Conservation (phyloP, 2,797 vertebrate genomes). For the Onychomys arenicola region DNA sequence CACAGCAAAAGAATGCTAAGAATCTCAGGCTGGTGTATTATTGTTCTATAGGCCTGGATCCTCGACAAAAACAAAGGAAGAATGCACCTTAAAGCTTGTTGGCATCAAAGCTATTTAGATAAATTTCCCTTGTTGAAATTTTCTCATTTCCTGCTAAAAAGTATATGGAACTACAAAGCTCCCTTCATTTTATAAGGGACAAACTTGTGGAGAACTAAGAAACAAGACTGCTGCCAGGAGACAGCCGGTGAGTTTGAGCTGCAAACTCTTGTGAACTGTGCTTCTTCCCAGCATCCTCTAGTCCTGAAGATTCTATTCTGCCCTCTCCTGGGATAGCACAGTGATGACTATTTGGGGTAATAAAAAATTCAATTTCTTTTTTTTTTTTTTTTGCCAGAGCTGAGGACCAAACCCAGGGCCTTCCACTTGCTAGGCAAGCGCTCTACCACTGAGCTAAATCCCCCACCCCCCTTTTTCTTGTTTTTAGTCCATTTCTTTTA, state of each 20-base stretch:
- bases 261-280: too few relatives aligned
- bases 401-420: too few relatives aligned
- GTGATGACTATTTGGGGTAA: fast-evolving
- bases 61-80: neutral
- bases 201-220: neutral
- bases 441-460: too few relatives aligned
- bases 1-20: neutral
- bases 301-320: fast-evolving
- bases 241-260: neutral
- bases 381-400: too few relatives aligned
- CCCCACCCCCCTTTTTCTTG: neutral
- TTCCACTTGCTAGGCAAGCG: too few relatives aligned
- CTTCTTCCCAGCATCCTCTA: neutral
- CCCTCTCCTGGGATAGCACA: fast-evolving
- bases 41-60: neutral
- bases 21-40: neutral
- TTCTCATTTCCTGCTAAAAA: neutral
- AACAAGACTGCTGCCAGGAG: neutral
- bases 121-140: neutral
- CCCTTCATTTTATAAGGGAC: neutral
- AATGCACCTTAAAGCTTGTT: neutral
- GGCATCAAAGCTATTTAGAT: neutral
- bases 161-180: neutral
- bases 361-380: too few relatives aligned
- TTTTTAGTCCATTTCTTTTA: neutral